Conservation (phyloP, 2,797 vertebrate genomes). For the Tinamus major region DNA sequence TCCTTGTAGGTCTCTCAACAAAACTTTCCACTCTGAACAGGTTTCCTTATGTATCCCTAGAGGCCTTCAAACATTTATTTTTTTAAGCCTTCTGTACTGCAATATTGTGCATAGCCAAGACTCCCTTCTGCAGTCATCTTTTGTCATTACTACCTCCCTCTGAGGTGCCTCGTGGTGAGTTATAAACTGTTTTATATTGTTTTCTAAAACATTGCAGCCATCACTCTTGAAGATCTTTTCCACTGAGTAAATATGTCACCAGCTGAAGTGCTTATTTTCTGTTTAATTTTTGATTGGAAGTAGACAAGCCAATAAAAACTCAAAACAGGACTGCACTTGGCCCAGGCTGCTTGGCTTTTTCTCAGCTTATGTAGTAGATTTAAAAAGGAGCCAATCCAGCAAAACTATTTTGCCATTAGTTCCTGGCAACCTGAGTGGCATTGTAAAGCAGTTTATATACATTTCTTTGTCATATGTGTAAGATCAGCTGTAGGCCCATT, state of each 20-base stretch:
- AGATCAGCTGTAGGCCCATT: neutral
- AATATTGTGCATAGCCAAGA: neutral
- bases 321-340: neutral
- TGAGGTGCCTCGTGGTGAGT: neutral
- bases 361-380: neutral
- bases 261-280: neutral
- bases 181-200: conserved; percentile 22
- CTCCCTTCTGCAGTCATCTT: neutral
- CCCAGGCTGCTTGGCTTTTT: neutral
- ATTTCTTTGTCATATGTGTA: conserved; percentile 15
- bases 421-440: neutral
- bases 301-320: conserved; percentile 3
- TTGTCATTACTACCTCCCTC: neutral
- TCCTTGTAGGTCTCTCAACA: conserved; percentile 38
- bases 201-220: neutral
- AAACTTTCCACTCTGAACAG: neutral
- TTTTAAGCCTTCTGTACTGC: neutral
- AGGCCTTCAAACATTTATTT: neutral
- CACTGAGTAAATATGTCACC: neutral
- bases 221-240: conserved; percentile 4
- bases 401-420: neutral
- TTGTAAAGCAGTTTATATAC: neutral
- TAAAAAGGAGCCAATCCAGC: neutral
- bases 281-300: conserved; percentile 27
- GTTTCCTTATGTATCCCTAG: conserved; percentile 36